Base-by-base conservation (phyloP, 2,113 vertebrate genomes). In the Acrocephalus arundinaceus region DNA sequence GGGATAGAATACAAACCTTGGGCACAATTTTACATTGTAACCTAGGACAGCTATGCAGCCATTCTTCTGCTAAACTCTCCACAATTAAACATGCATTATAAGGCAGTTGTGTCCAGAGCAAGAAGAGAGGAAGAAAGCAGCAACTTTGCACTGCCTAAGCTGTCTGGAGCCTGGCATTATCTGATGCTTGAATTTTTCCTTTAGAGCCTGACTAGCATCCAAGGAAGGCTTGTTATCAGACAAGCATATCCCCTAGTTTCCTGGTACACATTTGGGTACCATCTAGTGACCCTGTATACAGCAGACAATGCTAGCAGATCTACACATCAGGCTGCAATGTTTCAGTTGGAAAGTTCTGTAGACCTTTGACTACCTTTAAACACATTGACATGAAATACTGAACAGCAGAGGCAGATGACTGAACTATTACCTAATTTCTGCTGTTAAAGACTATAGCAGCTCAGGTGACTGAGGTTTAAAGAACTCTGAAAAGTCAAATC, bases 271-370 rank as follows among this genome's bases (percentile, higher is more conserved):
- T 65, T 85, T 43, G 51, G 59, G 63, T 58, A 66, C 20, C 16
- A 80, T 25, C 63, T 54, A 86, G 5, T 71, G 72, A 75, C 49
- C 35, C 2, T 25, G 63, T 35, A 61, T 37, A 33, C 17, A 22
- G 18, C 37, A 73, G 49, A 15, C 19, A n/a, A 9, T 51, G 46
- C 23, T 17, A 51, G 24, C 51, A 58, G 49, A 58, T 37, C 45
- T 61, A 28, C 51, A 15, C 1, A 0, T 41, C 58, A 41, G 54
- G 23, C 24, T 72, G 74, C 52, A 85, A 43, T 0, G 0, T 61
- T 35, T 83, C 52, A 37, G 21, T 25, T 75, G 46, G 17, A 24
- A 72, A 65, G n/a, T 41, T 28, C 15, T 33, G 25, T 28, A 92
- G 21, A 82, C 15, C 43, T 86, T 22, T 59, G 10, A 33, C 37